phyloP scores from a whole-genome alignment of 2,797 vertebrate genomes.

The Clamator glandarius region DNA sequence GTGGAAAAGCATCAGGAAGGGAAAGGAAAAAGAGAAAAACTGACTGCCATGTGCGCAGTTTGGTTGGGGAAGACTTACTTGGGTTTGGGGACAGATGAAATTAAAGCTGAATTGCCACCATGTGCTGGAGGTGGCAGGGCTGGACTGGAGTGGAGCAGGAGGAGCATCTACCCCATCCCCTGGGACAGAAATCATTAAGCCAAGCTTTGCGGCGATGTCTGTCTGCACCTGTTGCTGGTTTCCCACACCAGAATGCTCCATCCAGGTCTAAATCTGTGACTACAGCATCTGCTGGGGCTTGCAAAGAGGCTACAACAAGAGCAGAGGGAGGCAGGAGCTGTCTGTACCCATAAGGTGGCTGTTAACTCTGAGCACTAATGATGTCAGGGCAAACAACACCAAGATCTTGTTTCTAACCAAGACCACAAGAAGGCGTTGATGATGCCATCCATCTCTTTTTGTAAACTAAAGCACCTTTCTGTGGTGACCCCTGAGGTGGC shows the following conservation, averaged over 20 bases:
- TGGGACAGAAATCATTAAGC: neutral
- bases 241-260: neutral
- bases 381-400: neutral
- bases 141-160: too few species aligned
- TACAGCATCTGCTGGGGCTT: accelerated
- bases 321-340: neutral
- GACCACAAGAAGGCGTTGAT: neutral
- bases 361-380: constrained; percentile 7
- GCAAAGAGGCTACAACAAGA: neutral
- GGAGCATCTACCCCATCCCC: too few species aligned
- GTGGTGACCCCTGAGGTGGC: neutral
- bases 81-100: too few species aligned
- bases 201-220: accelerated
- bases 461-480: neutral
- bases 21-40: too few species aligned
- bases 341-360: neutral
- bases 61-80: too few species aligned
- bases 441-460: neutral
- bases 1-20: too few species aligned
- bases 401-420: neutral
- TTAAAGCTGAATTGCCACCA: too few species aligned
- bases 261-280: neutral
- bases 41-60: too few species aligned
- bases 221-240: neutral
- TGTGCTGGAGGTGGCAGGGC: too few species aligned